These are phyloP conservation scores for Aporophyla lueneburgensis DNA, from an alignment of 2,888 invertebrate species.

Conservation along the genomic window DNA sequence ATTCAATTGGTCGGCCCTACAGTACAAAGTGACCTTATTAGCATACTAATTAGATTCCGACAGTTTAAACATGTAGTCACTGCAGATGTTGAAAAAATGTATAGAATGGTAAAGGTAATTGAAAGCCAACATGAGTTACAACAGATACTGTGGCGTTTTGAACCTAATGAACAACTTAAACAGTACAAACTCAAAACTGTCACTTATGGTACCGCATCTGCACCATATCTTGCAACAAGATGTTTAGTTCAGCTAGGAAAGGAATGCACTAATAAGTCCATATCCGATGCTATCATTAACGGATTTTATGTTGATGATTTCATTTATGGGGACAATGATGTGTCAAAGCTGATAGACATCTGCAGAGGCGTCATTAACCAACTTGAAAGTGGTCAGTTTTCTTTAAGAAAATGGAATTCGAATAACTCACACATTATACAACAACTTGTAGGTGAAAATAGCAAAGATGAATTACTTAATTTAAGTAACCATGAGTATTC, in stretches of 20 bases:
- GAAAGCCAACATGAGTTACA: conserved; percentile 9
- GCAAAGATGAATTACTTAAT: conserved; percentile 14
- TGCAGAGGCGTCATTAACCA: conserved; percentile 12
- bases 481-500: conserved; percentile 6
- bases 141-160: conserved; percentile 13
- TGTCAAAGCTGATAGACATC: conserved; percentile 4
- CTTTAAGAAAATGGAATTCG: conserved; percentile 17
- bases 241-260: conserved; percentile 16
- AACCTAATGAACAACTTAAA: conserved; percentile 19
- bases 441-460: conserved; percentile 5
- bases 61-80: background rate
- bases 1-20: conserved; percentile 12
- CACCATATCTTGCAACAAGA: conserved; percentile 10
- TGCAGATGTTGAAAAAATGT: background rate
- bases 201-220: conserved; percentile 3
- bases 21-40: conserved; percentile 15
- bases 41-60: conserved; percentile 5
- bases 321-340: background rate
- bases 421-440: background rate
- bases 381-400: background rate
- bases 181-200: background rate
- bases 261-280: conserved; percentile 4
- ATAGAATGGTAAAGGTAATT: background rate
- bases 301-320: conserved; percentile 7
- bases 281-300: conserved; percentile 4